Evolutionary conservation across 2,888 invertebrate genomes (phyloP).

Genomic region (Diabrotica balteata): DNA sequence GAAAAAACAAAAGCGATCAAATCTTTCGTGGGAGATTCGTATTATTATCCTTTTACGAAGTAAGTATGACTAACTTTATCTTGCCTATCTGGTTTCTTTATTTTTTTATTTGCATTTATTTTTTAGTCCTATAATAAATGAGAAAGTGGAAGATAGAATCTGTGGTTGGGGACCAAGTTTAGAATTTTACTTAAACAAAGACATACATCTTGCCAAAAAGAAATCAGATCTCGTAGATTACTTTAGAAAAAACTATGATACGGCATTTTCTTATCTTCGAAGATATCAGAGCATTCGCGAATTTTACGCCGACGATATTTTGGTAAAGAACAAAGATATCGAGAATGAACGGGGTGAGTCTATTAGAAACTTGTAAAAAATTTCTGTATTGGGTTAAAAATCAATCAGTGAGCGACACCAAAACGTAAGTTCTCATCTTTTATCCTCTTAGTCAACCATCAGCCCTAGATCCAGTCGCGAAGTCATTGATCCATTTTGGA

Average conservation of each 20-base stretch:
- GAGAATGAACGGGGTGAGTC: slow-evolving; percentile 66
- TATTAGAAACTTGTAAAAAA: not conserved
- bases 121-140: slow-evolving; percentile 80
- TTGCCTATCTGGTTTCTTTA: no score
- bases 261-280: slow-evolving; percentile 69
- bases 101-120: not conserved
- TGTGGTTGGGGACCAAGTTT: slow-evolving; percentile 78
- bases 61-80: slow-evolving; percentile 47
- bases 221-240: slow-evolving; percentile 66
- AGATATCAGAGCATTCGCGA: slow-evolving; percentile 71
- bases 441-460: no score
- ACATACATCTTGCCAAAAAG: slow-evolving; percentile 64
- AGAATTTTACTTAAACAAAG: slow-evolving; percentile 72
- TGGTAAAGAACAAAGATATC: slow-evolving; percentile 69
- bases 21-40: slow-evolving; percentile 74
- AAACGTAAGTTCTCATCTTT: no score
- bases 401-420: no score
- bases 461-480: no score
- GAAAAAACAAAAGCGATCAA: slow-evolving; percentile 73
- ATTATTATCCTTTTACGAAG: slow-evolving; percentile 78
- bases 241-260: slow-evolving; percentile 69
- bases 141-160: slow-evolving; percentile 78
- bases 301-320: slow-evolving; percentile 75
- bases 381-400: no score
- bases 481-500: no score